Evolutionary conservation across 2,113 vertebrate species (phyloP), one percentile per base, ranked within the genome.

Genomic region (Monopterus albus): DNA sequence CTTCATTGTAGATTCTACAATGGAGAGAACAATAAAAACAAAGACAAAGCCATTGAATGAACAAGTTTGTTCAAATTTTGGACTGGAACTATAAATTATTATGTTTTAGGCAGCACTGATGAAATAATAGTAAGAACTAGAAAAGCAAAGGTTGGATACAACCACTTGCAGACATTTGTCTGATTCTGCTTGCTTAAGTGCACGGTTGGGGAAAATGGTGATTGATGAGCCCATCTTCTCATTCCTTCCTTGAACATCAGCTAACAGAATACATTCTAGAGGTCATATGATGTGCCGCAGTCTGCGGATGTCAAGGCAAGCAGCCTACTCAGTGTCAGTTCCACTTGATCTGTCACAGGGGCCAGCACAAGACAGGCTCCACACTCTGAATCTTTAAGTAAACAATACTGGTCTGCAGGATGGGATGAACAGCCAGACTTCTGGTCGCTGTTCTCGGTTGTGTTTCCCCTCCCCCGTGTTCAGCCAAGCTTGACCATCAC

Each of bases 251-350:
- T 77, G 58, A 83, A 84, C 82, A 79, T 49, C 53, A 72, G 69
- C 71, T 59, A 65, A 60, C 45, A 40, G 77, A 83, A 84, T 62
- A 70, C 61, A 78, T 84, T 84, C n/a, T 64, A 53, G 57, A 66
- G 78, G 47, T 33, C 11, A 40, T 62, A 39, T 72, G 83, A 82
- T 71, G 64, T 83, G 75, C 63, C 63, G 17, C 74, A 83, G 61
- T 33, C 63, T 60, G 70, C 40, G 72, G 78, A 85, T 61, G 63
- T 57, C 59, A 42, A 81, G 40, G 59, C 74, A 52, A 84, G 64
- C 74, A 18, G 66, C 75, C 85, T 70, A 72, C 75, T 83, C 60
- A 38, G 83, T 88, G 84, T 90, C 85, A 85, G 88, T 88, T 91
- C 75, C 81, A 84, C 89, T 86, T 82, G 76, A 85, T 82, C 74